Conservation (phyloP, 2,797 vertebrate genomes). For the Muscicapa striata region DNA sequence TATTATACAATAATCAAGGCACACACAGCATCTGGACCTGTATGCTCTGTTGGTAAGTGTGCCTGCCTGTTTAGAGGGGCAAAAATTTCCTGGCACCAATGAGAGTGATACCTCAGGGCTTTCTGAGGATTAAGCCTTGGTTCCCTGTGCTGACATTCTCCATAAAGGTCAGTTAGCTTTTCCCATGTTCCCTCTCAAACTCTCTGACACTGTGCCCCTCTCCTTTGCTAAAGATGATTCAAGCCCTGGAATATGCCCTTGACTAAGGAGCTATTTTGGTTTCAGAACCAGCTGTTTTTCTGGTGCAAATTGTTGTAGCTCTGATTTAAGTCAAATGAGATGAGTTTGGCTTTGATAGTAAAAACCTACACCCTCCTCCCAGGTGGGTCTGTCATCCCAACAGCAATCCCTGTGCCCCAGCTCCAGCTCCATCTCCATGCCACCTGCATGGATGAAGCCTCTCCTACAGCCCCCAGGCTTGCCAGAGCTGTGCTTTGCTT, state of each 20-base stretch:
- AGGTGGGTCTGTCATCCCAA: not conserved
- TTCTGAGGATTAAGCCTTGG: slow-evolving; percentile 53
- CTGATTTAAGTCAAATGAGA: not conserved
- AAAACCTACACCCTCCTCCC: not conserved
- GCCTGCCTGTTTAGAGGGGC: not conserved
- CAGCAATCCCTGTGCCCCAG: not conserved
- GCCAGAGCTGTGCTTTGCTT: not conserved
- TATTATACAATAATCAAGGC: not conserved
- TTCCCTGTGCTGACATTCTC: slow-evolving; percentile 45
- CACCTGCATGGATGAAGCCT: not conserved
- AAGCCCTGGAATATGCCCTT: slow-evolving; percentile 37
- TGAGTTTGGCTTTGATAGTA: not conserved
- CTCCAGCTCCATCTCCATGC: not conserved
- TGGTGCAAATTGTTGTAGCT: not conserved
- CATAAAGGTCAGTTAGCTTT: slow-evolving; percentile 62
- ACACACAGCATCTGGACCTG: not conserved
- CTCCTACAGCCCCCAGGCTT: not conserved
- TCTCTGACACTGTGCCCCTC: slow-evolving; percentile 9
- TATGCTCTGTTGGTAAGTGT: not conserved
- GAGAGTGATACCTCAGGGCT: slow-evolving; percentile 1
- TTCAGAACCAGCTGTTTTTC: slow-evolving; percentile 24
- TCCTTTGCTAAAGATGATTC: slow-evolving; percentile 54
- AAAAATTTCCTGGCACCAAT: slow-evolving; percentile 38
- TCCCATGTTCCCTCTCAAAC: slow-evolving; percentile 15
- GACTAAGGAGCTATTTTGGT: slow-evolving; percentile 60